Evolutionary conservation across 2,888 invertebrate genomes (phyloP).

Genomic region (Lamellibrachia satsuma): DNA sequence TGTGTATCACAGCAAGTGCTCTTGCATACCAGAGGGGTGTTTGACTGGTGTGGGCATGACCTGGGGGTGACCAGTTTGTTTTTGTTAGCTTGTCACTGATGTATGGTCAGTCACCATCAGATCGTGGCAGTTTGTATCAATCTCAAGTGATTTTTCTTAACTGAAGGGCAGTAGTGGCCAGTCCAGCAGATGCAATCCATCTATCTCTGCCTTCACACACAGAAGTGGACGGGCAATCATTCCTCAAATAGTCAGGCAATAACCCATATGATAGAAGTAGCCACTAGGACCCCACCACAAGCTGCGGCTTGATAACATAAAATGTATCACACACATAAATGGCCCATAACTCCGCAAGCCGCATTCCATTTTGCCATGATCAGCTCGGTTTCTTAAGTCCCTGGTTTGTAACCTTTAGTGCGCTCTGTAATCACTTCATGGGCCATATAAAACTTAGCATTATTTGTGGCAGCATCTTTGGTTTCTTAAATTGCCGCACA

Average conservation of each 20-base stretch:
- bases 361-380: neutral
- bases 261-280: conserved; percentile 12
- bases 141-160: neutral
- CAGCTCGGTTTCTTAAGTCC: neutral
- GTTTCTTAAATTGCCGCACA: neutral
- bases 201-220: neutral
- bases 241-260: neutral
- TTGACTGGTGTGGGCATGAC: neutral
- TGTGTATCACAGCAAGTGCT: neutral
- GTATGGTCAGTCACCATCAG: neutral
- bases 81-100: neutral
- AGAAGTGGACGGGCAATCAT: neutral
- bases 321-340: conserved; percentile 17
- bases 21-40: neutral
- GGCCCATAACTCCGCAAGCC: neutral
- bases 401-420: neutral
- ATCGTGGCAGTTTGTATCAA: neutral
- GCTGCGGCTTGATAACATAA: conserved; percentile 17
- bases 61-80: neutral
- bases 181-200: neutral
- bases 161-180: neutral
- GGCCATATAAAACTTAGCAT: neutral
- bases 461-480: neutral
- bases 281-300: neutral
- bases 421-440: conserved; percentile 8